These are phyloP conservation scores for Oryzias melastigma DNA, from an alignment of 2,113 vertebrate genomes.

Conservation along the genomic window DNA sequence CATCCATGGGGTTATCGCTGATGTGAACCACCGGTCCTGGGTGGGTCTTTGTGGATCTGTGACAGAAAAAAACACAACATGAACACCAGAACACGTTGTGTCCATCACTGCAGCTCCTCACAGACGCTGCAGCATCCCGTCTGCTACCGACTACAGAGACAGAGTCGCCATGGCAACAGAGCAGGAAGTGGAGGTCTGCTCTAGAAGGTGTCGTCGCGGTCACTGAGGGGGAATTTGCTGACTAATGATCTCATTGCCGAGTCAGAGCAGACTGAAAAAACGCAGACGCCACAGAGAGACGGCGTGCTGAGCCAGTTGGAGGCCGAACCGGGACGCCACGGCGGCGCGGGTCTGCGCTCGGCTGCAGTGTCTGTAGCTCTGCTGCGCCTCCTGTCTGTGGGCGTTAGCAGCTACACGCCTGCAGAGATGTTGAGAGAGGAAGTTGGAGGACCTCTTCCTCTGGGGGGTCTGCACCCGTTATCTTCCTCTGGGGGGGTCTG, in stretches of 20 bases:
- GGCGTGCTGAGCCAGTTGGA: too few species aligned
- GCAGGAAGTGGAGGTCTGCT: constrained; percentile 49
- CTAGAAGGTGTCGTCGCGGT: constrained; percentile 59
- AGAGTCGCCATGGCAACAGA: constrained; percentile 67
- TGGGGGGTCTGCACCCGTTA: too few species aligned
- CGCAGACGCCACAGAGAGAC: constrained; percentile 1
- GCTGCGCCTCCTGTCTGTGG: too few species aligned
- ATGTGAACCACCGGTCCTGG: constrained; percentile 98
- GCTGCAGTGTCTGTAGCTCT: too few species aligned
- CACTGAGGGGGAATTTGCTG: constrained; percentile 46
- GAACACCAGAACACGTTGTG: neutral
- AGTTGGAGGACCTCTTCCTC: too few species aligned
- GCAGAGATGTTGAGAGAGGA: too few species aligned
- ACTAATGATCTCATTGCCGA: constrained; percentile 66
- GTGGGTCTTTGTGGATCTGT: constrained; percentile 95
- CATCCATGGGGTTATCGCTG: constrained; percentile 99
- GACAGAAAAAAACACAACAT: constrained; percentile 5
- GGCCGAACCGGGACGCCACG: too few species aligned
- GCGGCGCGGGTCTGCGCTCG: too few species aligned
- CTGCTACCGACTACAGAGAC: constrained; percentile 58
- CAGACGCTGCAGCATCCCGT: constrained; percentile 16
- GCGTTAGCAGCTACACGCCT: too few species aligned
- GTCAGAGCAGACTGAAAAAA: constrained; percentile 50
- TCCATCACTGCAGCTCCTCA: neutral
- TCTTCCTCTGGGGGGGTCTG: too few species aligned